phyloP scores from a whole-genome alignment of 2,113 vertebrate species.

The Burhinus bistriatus region DNA sequence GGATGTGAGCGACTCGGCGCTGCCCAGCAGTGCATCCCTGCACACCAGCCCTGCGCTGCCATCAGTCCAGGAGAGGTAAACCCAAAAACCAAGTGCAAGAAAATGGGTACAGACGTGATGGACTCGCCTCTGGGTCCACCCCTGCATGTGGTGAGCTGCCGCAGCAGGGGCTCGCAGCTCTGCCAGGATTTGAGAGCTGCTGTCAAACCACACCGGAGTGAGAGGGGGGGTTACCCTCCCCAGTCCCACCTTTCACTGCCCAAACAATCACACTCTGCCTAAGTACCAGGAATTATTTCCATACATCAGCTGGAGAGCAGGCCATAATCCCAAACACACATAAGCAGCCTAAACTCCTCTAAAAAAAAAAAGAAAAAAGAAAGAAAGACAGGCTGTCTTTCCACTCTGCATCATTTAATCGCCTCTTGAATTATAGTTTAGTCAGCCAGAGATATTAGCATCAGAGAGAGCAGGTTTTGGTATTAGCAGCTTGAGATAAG shows the following conservation, averaged over 20 bases:
- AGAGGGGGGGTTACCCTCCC: background rate
- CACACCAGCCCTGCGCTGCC: background rate
- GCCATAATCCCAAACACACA: background rate
- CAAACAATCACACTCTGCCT: background rate
- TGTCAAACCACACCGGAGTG: background rate
- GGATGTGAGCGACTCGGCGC: rapidly evolving
- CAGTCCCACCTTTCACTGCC: background rate
- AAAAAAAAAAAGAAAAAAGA: background rate
- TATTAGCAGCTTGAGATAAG: background rate
- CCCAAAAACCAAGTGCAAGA: background rate
- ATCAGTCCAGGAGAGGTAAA: background rate
- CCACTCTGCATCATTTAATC: background rate
- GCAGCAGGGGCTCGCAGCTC: background rate
- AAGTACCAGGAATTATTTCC: slow-evolving; percentile 36
- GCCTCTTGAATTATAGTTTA: background rate
- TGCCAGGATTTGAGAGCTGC: background rate
- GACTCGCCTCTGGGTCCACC: rapidly evolving
- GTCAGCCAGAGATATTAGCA: background rate
- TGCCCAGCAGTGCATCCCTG: background rate
- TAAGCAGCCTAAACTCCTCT: background rate
- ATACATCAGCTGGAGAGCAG: background rate
- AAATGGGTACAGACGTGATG: background rate
- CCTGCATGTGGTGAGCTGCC: background rate
- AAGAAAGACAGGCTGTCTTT: background rate
- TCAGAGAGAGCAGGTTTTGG: background rate